These are phyloP conservation scores for Zaprionus kolodkinae DNA, from an alignment of 1,140 invertebrate species.

Conservation along the genomic window DNA sequence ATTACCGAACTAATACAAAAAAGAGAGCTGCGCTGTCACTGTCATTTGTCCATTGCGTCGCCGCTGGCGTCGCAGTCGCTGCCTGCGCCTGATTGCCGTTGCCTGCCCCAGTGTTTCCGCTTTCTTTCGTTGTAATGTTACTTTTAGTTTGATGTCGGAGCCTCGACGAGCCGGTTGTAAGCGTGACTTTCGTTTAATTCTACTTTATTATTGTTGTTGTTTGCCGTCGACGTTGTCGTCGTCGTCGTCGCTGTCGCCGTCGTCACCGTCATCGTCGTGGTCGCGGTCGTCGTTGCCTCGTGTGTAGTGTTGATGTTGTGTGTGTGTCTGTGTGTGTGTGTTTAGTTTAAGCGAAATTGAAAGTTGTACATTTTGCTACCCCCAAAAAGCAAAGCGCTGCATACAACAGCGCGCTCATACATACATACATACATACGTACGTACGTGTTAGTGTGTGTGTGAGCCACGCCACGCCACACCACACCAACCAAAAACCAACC, in stretches of 20 bases:
- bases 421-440: slow-evolving; percentile 28
- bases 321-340: slow-evolving; percentile 54
- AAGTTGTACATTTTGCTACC: slow-evolving; percentile 82
- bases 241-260: slow-evolving; percentile 18
- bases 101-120: slow-evolving; percentile 81
- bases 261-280: slow-evolving; percentile 33
- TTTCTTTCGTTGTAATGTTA: slow-evolving; percentile 83
- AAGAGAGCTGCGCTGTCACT: slow-evolving; percentile 70
- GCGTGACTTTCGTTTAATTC: slow-evolving; percentile 80
- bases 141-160: slow-evolving; percentile 80
- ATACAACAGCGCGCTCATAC: slow-evolving; percentile 75
- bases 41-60: slow-evolving; percentile 63
- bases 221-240: slow-evolving; percentile 31
- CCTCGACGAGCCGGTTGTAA: slow-evolving; percentile 77
- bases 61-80: slow-evolving; percentile 62
- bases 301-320: slow-evolving; percentile 44
- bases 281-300: slow-evolving; percentile 34
- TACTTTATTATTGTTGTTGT: slow-evolving; percentile 70
- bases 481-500: slow-evolving; percentile 75
- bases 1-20: slow-evolving; percentile 69
- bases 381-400: slow-evolving; percentile 81
- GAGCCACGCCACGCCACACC: slow-evolving; percentile 40
- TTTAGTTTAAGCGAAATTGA: slow-evolving; percentile 82
- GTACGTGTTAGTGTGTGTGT: slow-evolving; percentile 51
- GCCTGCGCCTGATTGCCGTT: slow-evolving; percentile 63